A percentile compares a stretch with the other conserved stretches of the same genome.
phyloP scores from a whole-genome alignment of 2,113 vertebrate genomes.

The Anhinga anhinga region DNA sequence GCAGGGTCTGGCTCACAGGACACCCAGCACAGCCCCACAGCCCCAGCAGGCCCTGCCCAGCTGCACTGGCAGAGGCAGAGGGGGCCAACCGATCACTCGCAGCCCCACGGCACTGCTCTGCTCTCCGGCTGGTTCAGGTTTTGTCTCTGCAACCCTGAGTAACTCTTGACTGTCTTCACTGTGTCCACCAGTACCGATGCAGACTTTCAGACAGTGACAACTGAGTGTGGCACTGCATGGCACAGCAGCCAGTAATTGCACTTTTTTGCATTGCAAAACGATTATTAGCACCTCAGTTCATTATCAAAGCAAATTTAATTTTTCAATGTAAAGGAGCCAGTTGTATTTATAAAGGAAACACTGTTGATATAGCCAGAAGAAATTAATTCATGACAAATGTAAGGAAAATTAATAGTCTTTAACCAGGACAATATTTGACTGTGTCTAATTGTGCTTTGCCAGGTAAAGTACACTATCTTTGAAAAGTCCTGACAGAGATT shows the following conservation, averaged over 20 bases:
- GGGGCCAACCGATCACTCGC: accelerated
- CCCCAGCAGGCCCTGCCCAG: no score
- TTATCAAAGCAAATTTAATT: slow-evolving; percentile 76
- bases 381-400: slow-evolving; percentile 72
- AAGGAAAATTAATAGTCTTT: slow-evolving; percentile 74
- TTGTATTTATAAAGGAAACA: slow-evolving; percentile 67
- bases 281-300: slow-evolving; percentile 71
- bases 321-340: slow-evolving; percentile 59
- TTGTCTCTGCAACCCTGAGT: background rate
- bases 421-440: slow-evolving; percentile 72
- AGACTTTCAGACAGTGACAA: background rate
- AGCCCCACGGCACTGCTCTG: accelerated
- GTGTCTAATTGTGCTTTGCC: slow-evolving; percentile 71
- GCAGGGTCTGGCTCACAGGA: accelerated
- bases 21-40: accelerated
- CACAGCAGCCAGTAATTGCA: slow-evolving; percentile 40
- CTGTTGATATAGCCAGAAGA: slow-evolving; percentile 67
- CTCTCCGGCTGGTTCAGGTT: background rate
- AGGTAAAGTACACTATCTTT: background rate
- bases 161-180: background rate
- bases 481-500: background rate
- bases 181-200: accelerated
- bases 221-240: background rate
- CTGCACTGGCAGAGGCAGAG: accelerated
- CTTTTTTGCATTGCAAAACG: slow-evolving; percentile 71